Percentiles rank a stretch among this genome's conserved stretches.
These are phyloP conservation scores for Melanerpes aurifrons DNA, from an alignment of 2,113 vertebrate species.

Conservation along the genomic window DNA sequence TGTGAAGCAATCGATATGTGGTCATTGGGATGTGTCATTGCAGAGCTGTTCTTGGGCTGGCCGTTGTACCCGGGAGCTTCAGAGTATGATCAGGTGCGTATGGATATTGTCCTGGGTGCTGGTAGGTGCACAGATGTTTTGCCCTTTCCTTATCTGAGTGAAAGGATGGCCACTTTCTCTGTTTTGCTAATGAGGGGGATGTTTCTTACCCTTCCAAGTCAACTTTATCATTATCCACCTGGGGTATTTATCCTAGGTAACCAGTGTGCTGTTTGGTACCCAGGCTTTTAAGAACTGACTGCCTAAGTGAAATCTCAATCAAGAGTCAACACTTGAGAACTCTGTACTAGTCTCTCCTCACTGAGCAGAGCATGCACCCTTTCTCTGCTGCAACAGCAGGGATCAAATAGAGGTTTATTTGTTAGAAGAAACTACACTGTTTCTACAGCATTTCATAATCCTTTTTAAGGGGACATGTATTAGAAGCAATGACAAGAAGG, in stretches of 20 bases:
- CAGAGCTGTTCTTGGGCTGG: conserved; percentile 98
- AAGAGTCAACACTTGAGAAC: background rate
- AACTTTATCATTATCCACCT: background rate
- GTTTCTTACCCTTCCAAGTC: background rate
- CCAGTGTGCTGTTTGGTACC: background rate
- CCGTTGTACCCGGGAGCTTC: conserved; percentile 97
- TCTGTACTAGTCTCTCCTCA: background rate
- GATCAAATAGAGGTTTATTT: conserved; percentile 28
- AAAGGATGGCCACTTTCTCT: background rate
- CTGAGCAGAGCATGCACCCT: conserved; percentile 9
- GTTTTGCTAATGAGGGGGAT: background rate
- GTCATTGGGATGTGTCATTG: conserved; percentile 98
- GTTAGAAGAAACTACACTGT: background rate
- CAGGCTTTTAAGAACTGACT: background rate
- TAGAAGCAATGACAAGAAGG: conserved; percentile 41
- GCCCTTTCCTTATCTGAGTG: background rate
- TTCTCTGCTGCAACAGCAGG: conserved; percentile 12
- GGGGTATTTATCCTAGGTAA: background rate
- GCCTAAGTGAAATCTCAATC: background rate
- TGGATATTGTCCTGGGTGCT: background rate
- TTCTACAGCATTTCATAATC: background rate
- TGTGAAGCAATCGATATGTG: conserved; percentile 99
- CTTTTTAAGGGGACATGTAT: conserved; percentile 2
- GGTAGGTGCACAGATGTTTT: background rate
- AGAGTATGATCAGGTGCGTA: conserved; percentile 94